Conservation (phyloP, 2,797 vertebrate genomes). For the Synanceia verrucosa region DNA sequence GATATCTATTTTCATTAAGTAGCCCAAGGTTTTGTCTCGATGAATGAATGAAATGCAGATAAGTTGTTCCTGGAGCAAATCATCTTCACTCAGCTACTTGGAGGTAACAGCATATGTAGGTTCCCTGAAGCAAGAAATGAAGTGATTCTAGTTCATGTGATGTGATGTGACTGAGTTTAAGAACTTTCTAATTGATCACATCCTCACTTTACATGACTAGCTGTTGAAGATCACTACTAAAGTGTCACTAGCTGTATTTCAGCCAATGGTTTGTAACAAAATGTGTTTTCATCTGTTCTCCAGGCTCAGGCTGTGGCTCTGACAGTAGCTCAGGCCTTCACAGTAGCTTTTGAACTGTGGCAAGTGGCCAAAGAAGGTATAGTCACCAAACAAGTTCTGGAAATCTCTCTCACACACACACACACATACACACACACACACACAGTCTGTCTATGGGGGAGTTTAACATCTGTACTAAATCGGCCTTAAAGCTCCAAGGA, state of each 20-base stretch:
- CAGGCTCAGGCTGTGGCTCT: slow-evolving; percentile 95
- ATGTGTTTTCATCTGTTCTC: neutral
- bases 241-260: neutral
- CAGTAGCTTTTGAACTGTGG: slow-evolving; percentile 94
- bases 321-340: slow-evolving; percentile 96
- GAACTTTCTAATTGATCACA: neutral
- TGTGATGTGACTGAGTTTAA: neutral
- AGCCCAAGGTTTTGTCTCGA: neutral
- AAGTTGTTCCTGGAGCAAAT: neutral
- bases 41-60: no score
- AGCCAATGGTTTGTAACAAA: neutral
- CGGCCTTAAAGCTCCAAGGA: slow-evolving; percentile 3
- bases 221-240: neutral
- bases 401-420: neutral
- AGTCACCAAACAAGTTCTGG: slow-evolving; percentile 30
- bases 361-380: slow-evolving; percentile 95
- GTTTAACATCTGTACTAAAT: slow-evolving; percentile 11
- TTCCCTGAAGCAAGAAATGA: neutral
- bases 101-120: neutral
- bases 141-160: neutral
- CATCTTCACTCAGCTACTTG: neutral
- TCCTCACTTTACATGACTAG: no score
- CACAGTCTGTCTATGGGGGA: neutral
- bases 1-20: neutral
- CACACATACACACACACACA: neutral